phyloP scores from a whole-genome alignment of 2,888 invertebrate genomes.

The Drosophila ezoana region DNA sequence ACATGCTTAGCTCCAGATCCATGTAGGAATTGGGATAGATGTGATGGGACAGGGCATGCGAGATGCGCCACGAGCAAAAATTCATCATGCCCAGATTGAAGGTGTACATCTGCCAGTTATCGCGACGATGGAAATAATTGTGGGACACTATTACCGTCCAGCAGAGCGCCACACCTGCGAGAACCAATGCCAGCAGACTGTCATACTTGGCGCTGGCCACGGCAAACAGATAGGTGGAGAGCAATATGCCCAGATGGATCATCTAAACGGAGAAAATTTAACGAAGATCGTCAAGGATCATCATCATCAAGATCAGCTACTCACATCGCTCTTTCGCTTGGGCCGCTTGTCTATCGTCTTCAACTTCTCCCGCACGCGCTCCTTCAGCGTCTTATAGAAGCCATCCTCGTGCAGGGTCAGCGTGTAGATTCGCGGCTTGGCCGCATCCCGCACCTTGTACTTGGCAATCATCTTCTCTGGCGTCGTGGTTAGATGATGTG shows the following conservation, averaged over 20 bases:
- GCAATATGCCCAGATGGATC: slow-evolving; percentile 84
- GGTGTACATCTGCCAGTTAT: slow-evolving; percentile 92
- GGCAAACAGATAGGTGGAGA: slow-evolving; percentile 82
- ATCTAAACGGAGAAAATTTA: slow-evolving; percentile 58
- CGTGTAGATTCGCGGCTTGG: slow-evolving; percentile 88
- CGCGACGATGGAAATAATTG: slow-evolving; percentile 91
- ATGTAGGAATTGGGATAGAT: slow-evolving; percentile 91
- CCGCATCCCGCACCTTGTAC: slow-evolving; percentile 88
- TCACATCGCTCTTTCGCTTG: slow-evolving; percentile 81
- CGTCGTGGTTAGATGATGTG: slow-evolving; percentile 88
- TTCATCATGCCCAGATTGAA: slow-evolving; percentile 89
- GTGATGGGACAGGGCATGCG: slow-evolving; percentile 92
- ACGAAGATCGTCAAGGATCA: not conserved
- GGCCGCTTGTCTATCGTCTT: slow-evolving; percentile 86
- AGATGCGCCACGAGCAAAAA: slow-evolving; percentile 89
- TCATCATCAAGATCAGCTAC: slow-evolving; percentile 22
- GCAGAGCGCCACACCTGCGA: slow-evolving; percentile 87
- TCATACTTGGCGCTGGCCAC: slow-evolving; percentile 82
- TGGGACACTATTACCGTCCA: slow-evolving; percentile 88
- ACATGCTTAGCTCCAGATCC: slow-evolving; percentile 89
- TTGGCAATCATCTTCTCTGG: slow-evolving; percentile 88
- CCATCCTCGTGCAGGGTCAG: slow-evolving; percentile 90
- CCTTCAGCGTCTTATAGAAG: slow-evolving; percentile 90
- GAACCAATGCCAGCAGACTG: slow-evolving; percentile 72
- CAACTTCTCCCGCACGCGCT: slow-evolving; percentile 86